Evolutionary conservation across 2,888 invertebrate genomes (phyloP).

Genomic region (Zygaena filipendulae): DNA sequence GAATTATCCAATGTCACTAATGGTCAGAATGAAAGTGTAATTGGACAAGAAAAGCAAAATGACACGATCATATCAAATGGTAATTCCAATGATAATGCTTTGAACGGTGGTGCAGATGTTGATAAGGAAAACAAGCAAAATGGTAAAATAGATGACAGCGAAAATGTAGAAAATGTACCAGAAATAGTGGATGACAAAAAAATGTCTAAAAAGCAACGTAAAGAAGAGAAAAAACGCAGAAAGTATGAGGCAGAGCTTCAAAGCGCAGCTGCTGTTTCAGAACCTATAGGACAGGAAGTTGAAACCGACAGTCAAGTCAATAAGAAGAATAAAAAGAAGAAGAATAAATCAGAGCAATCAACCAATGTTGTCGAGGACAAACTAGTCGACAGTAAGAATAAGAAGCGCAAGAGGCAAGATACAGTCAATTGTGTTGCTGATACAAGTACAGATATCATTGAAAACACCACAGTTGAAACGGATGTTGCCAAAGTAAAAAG

Average conservation of each 20-base stretch:
- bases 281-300: conserved; percentile 25
- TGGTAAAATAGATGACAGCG: conserved; percentile 16
- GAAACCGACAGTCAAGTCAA: conserved; percentile 26
- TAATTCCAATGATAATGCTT: conserved; percentile 17
- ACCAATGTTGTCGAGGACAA: conserved; percentile 28
- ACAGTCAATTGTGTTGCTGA: conserved; percentile 35
- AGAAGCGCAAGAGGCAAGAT: conserved; percentile 52
- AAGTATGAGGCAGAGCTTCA: conserved; percentile 58
- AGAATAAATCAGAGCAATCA: conserved; percentile 42
- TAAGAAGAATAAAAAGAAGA: conserved; percentile 54
- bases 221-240: conserved; percentile 54
- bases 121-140: conserved; percentile 18
- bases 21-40: conserved; percentile 2
- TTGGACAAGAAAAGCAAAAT: conserved; percentile 12
- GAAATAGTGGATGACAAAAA: conserved; percentile 23
- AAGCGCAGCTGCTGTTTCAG: conserved; percentile 38
- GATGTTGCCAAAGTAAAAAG: conserved; percentile 25
- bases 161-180: conserved; percentile 18
- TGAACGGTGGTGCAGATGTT: conserved; percentile 19
- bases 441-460: conserved; percentile 21
- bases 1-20: conserved; percentile 42
- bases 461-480: conserved; percentile 20
- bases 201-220: conserved; percentile 52
- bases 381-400: conserved; percentile 30
- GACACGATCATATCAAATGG: conserved; percentile 18